These are phyloP conservation scores for Paracentrotus lividus DNA, from an alignment of 53 echinoderm and acorn worm species.

Conservation along the genomic window DNA sequence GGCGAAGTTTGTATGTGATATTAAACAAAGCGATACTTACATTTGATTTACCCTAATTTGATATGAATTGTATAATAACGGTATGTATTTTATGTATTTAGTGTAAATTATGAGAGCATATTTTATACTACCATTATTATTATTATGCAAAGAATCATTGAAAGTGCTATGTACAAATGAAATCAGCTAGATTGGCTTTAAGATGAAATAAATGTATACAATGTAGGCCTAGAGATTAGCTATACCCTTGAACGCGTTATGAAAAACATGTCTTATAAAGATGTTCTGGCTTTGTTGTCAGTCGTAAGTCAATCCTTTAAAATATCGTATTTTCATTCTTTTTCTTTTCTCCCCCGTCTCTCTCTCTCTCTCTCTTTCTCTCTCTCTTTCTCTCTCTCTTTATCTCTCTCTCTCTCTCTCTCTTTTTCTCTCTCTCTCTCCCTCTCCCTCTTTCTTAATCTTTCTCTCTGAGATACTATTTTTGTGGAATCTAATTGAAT, in stretches of 20 bases:
- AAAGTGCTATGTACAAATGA: slow-evolving; percentile 42
- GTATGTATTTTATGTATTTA: slow-evolving; percentile 66
- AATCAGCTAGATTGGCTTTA: not conserved
- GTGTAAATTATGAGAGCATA: slow-evolving; percentile 55
- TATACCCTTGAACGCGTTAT: no score
- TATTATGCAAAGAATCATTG: slow-evolving; percentile 45
- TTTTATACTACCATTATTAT: slow-evolving; percentile 52
- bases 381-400: not conserved
- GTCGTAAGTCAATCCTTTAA: not conserved
- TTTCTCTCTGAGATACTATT: not conserved
- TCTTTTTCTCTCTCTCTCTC: not conserved
- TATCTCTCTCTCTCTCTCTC: not conserved
- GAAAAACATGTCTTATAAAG: no score
- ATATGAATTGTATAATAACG: slow-evolving; percentile 48
- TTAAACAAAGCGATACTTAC: slow-evolving; percentile 31
- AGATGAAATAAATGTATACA: not conserved
- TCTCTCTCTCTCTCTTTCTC: not conserved
- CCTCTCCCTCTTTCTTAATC: not conserved
- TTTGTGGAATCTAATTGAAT: no score
- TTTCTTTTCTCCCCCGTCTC: not conserved
- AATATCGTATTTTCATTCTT: no score
- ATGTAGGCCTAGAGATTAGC: not conserved
- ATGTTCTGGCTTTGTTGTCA: not conserved
- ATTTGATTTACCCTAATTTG: slow-evolving; percentile 8
- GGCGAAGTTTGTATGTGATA: not conserved